Base-by-base conservation (phyloP, 2,113 vertebrate genomes). In the Chloropsis hardwickii region DNA sequence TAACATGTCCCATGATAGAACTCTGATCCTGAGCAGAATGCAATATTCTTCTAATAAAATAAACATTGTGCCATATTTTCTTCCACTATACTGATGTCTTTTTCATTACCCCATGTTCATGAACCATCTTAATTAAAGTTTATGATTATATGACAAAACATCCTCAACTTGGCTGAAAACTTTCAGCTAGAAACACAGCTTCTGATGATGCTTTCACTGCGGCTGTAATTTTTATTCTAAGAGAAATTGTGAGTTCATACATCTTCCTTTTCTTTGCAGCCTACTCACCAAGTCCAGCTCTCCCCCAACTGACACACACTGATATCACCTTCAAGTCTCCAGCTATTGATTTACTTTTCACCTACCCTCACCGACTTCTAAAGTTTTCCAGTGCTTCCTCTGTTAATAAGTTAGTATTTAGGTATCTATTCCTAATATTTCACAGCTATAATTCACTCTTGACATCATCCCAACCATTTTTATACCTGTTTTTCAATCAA, bases 301-400 rank as follows among this genome's bases (percentile, higher is more conserved):
- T 76, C 33, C 31, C n/a, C 54, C 5, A 3, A 2, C 10, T 40
- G 54, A 73, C 28, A 53, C 35, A 24, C 0, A 0, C 24, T 3
- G 3, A 0, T 13, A 64, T 2, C 29, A 65, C 56, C 10, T 65
- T 69, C 50, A 40, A 37, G 6, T 51, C 33, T 85, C 12, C 44
- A 80, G 48, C 17, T 69, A 25, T 8, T 39, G 31, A 81, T 64
- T 6, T 47, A 28, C 10, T 60, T 93, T 57, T 62, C 19, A 70
- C 4, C 27, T 18, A 51, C 13, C 7, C 23, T n/a, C 78, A 81
- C 27, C 10, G 42, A 70, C 27, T 74, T 61, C 29, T 35, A 3
- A 85, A 81, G 25, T 20, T 23, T 88, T 85, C 21, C 50, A 88
- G 27, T 44, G 13, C 27, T 90, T 78, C 50, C 14, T 65, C 33